Conservation (phyloP, 2,888 invertebrate species). For the Pandemis cinnamomeana region DNA sequence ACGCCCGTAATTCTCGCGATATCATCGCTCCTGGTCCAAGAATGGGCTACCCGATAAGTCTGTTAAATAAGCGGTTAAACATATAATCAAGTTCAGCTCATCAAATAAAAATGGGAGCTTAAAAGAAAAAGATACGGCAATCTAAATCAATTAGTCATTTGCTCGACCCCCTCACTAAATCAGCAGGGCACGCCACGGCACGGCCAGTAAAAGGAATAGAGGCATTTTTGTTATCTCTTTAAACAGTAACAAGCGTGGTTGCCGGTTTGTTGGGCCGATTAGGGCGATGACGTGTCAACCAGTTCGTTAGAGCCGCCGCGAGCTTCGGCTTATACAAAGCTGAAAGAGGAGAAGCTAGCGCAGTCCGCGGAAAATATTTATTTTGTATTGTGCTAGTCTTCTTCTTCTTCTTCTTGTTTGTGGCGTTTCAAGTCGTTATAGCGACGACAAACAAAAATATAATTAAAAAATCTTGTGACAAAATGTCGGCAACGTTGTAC, state of each 20-base stretch:
- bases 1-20: too few species aligned
- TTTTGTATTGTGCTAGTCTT: too few species aligned
- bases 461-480: too few species aligned
- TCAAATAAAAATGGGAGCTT: background rate
- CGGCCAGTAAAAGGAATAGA: constrained; percentile 27
- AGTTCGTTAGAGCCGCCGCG: constrained; percentile 39
- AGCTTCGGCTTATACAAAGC: constrained; percentile 16
- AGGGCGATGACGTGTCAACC: constrained; percentile 43
- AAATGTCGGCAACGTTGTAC: too few species aligned
- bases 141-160: constrained; percentile 34
- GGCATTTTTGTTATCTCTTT: constrained; percentile 39
- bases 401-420: too few species aligned
- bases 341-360: constrained; percentile 5
- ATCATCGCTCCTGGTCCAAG: too few species aligned
- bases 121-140: constrained; percentile 20
- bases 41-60: background rate
- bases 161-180: constrained; percentile 11
- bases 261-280: constrained; percentile 42
- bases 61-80: background rate
- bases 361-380: background rate
- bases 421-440: too few species aligned
- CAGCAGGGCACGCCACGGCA: constrained; percentile 9
- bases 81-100: background rate
- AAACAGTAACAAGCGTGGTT: constrained; percentile 43
- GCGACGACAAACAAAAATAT: too few species aligned